Conservation (phyloP, 2,888 invertebrate genomes). For the Mayetiola destructor region DNA sequence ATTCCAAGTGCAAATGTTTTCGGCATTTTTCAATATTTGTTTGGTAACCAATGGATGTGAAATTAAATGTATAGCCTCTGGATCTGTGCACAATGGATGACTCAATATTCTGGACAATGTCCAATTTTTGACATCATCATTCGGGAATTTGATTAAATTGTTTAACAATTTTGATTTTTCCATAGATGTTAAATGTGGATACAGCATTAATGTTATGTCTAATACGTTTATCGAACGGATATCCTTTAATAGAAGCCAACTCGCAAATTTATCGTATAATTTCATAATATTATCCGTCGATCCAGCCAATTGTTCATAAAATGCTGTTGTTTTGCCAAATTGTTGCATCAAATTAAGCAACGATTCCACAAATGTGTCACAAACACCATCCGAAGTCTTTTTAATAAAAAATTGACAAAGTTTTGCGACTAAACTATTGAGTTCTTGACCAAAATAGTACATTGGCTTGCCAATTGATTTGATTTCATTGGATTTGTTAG, state of each 20-base stretch:
- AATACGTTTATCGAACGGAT: conserved; percentile 41
- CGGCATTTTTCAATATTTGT: conserved; percentile 26
- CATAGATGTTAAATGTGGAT: conserved; percentile 38
- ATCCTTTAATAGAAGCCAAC: conserved; percentile 38
- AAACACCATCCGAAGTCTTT: conserved; percentile 36
- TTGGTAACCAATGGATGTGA: conserved; percentile 24
- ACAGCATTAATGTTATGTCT: conserved; percentile 47
- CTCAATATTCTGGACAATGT: conserved; percentile 30
- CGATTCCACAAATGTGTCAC: conserved; percentile 38
- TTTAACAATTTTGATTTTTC: conserved; percentile 42
- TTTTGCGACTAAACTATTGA: conserved; percentile 36
- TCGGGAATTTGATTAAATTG: conserved; percentile 36
- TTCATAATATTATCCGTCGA: conserved; percentile 23
- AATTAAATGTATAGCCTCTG: conserved; percentile 27
- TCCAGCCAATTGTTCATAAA: conserved; percentile 37
- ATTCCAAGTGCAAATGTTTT: conserved; percentile 24
- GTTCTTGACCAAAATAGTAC: conserved; percentile 32
- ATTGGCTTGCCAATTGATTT: conserved; percentile 24
- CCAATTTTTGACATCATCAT: conserved; percentile 26
- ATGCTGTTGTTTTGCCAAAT: conserved; percentile 38
- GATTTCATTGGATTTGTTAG: too few relatives aligned
- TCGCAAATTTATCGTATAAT: conserved; percentile 24
- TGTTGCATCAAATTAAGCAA: conserved; percentile 41
- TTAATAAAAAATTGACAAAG: conserved; percentile 42
- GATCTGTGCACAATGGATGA: conserved; percentile 31